Evolutionary conservation across 2,888 invertebrate genomes (phyloP), one percentile per base, ranked within the genome.

Genomic region (Adelognathus sp.): DNA sequence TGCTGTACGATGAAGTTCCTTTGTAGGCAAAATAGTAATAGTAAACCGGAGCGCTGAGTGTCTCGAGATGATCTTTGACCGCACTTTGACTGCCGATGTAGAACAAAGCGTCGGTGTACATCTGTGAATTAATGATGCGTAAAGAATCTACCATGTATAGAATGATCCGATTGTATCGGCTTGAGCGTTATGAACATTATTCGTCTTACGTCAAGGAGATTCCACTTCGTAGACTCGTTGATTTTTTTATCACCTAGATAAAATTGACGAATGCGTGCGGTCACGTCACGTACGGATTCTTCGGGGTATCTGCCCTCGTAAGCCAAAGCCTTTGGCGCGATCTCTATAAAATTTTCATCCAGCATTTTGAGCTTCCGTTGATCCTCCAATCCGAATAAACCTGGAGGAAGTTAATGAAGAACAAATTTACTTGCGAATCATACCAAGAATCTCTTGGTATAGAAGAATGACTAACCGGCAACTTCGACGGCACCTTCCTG

Each of bases 31-130:
- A 93, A 66, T 95, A 92, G 86, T 96, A 96, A 54, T 95, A 93
- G 87, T 93, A 96, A 1, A 95, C 93, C 0, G 95, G 94, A 0
- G 92, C 91, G 3, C 90, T 88, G 24, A 88, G 82, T 3, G 84
- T 79, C 11, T 92, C 88, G 54, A 93, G 91, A 0, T 93, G 92
- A 70, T 93, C 92, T 56, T 94, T 93, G 0, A 95, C 91, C 0
- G 95, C 93, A 84, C 94, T 94, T 79, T 95, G 92, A 0, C 94
- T 93, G 0, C 95, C 95, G 67, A 93, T 93, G n/a, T 93, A 92
- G 84, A 96, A 96, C 93, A 95, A 95, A 0, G 94, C 94, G 87
- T 96, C 96, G 0, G 95, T 94, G 82, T 95, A 95, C 81, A 96
- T 92, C 96, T 96, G 88, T 46, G 4, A 50, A 24, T 5, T 11